phyloP scores from a whole-genome alignment of 2,113 vertebrate genomes.

The Petaurus breviceps region DNA sequence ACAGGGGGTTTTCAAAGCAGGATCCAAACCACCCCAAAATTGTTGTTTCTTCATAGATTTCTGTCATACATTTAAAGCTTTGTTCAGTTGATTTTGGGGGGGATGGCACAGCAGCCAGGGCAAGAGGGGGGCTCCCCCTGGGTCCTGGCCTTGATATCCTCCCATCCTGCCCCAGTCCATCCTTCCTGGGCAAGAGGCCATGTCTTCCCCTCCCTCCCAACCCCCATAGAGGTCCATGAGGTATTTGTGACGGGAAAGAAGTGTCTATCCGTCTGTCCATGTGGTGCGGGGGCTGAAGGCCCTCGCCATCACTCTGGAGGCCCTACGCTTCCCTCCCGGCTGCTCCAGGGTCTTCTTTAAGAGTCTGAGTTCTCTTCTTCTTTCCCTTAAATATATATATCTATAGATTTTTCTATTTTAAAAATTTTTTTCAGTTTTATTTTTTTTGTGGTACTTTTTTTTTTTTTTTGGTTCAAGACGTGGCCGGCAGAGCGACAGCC shows the following conservation, averaged over 20 bases:
- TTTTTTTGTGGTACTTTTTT: conserved; percentile 73
- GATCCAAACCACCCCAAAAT: conserved; percentile 70
- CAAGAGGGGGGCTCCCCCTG: conserved; percentile 53
- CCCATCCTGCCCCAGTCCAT: conserved; percentile 68
- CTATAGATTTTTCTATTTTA: conserved; percentile 78
- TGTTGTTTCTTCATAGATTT: conserved; percentile 66
- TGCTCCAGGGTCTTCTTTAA: conserved; percentile 63
- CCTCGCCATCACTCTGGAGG: conserved; percentile 63
- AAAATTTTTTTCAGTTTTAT: conserved; percentile 76
- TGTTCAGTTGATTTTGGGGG: conserved; percentile 70
- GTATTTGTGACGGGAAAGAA: conserved; percentile 85
- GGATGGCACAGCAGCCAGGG: conserved; percentile 19
- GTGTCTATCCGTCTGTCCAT: conserved; percentile 64
- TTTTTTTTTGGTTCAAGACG: conserved; percentile 74
- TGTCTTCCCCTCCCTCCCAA: conserved; percentile 67
- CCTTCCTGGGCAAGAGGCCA: conserved; percentile 59
- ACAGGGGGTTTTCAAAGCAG: conserved; percentile 53
- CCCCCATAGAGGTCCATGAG: conserved; percentile 82
- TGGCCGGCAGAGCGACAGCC: conserved; percentile 63
- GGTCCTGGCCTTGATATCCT: conserved; percentile 71
- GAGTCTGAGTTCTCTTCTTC: conserved; percentile 69
- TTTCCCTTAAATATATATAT: conserved; percentile 80
- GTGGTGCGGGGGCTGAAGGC: conserved; percentile 58
- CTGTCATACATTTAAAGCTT: conserved; percentile 76
- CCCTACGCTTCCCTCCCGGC: conserved; percentile 65